Conservation (phyloP, 2,797 vertebrate genomes). For the Enteromius paludinosus region DNA sequence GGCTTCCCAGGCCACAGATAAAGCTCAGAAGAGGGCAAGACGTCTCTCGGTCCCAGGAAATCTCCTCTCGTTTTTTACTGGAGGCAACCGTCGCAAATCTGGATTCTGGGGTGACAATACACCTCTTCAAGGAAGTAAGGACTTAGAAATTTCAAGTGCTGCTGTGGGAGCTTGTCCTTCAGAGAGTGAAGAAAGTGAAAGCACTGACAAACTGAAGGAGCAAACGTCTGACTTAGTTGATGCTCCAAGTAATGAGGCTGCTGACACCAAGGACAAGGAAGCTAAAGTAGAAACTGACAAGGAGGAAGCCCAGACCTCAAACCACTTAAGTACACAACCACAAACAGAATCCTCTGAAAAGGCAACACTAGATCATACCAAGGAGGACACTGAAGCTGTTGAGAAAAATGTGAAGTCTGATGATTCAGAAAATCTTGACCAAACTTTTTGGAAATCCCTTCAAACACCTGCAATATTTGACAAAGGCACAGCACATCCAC, state of each 20-base stretch:
- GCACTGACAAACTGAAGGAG: constrained; percentile 4
- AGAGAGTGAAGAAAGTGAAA: constrained; percentile 21
- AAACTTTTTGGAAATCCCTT: constrained; percentile 39
- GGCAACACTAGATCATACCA: constrained; percentile 38
- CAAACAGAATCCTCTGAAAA: constrained; percentile 22
- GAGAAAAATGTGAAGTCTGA: constrained; percentile 9
- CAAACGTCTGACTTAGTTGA: constrained; percentile 20
- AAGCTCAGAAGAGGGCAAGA: constrained; percentile 57
- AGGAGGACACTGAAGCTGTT: background rate
- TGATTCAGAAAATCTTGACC: constrained; percentile 25
- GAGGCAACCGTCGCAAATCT: constrained; percentile 55
- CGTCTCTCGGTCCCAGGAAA: constrained; percentile 62
- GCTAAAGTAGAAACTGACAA: constrained; percentile 10
- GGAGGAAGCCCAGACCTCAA: background rate
- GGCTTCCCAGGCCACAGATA: constrained; percentile 53
- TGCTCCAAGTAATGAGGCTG: background rate
- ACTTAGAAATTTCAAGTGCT: constrained; percentile 1
- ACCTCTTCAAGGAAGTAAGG: background rate
- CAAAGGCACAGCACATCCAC: constrained; percentile 24
- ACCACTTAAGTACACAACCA: background rate
- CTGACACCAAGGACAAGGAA: constrained; percentile 39
- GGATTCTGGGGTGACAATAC: constrained; percentile 60
- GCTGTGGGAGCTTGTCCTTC: background rate
- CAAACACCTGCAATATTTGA: background rate
- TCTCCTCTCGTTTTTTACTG: constrained; percentile 57